Conservation (phyloP, 2,113 vertebrate species). For the Egretta garzetta region DNA sequence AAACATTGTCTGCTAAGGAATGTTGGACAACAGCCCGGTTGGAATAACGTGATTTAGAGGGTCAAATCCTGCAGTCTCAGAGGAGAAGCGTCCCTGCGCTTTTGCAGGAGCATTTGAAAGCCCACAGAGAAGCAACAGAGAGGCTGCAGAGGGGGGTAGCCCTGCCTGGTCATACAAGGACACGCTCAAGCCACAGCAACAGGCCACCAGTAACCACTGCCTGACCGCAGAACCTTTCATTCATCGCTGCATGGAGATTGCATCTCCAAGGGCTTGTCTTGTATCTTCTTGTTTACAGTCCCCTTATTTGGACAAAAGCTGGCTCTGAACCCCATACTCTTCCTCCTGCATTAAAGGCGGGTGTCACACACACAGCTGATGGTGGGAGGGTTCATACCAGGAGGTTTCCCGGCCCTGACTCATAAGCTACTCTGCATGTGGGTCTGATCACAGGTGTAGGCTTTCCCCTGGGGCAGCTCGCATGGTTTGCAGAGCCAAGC, state of each 20-base stretch:
- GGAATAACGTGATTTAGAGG: neutral
- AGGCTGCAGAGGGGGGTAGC: neutral
- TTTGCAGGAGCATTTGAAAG: neutral
- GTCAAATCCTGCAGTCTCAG: neutral
- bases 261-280: neutral
- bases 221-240: neutral
- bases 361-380: too few species aligned
- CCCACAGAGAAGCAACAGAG: neutral
- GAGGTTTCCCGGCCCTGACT: neutral
- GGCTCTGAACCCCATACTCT: neutral
- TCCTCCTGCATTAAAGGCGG: neutral
- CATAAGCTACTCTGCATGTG: neutral
- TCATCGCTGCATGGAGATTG: neutral
- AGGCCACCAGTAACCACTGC: neutral
- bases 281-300: neutral
- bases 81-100: neutral
- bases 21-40: neutral
- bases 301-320: neutral
- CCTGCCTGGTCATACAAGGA: neutral
- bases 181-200: neutral
- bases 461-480: rapidly evolving
- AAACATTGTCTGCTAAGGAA: neutral
- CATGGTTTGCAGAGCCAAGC: neutral
- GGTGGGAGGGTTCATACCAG: rapidly evolving
- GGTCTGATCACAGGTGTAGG: rapidly evolving